phyloP scores from a whole-genome alignment of 2,888 invertebrate genomes.

The Ormyrus nitidulus region DNA sequence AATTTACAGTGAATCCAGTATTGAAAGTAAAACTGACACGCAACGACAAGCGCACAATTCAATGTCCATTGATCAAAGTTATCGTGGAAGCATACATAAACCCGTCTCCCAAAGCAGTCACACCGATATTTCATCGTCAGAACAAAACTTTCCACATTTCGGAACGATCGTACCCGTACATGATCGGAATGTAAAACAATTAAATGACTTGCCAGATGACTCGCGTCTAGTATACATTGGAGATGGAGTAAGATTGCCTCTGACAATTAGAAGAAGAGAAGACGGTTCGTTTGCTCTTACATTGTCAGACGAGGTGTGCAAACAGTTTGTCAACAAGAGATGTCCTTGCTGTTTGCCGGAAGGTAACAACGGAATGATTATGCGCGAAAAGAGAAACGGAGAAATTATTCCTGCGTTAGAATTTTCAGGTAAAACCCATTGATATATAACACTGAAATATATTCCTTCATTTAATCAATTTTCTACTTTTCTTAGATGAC shows the following conservation, averaged over 20 bases:
- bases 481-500: not conserved
- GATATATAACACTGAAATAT: not conserved
- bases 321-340: conserved; percentile 61
- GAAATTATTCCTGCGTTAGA: not conserved
- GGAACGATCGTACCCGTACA: conserved; percentile 60
- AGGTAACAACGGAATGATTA: conserved; percentile 48
- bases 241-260: conserved; percentile 67
- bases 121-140: not conserved
- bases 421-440: not conserved
- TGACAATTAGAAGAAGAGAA: conserved; percentile 64
- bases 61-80: too few relatives aligned
- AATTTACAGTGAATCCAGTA: not conserved
- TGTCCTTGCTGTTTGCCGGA: conserved; percentile 65
- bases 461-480: too few relatives aligned
- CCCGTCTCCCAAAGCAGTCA: not conserved
- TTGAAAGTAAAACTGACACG: not conserved
- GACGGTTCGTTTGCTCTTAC: conserved; percentile 68
- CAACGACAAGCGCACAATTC: not conserved
- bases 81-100: not conserved
- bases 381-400: conserved; percentile 40
- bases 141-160: conserved; percentile 55
- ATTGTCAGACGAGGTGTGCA: conserved; percentile 66
- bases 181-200: conserved; percentile 11
- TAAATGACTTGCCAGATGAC: conserved; percentile 54
- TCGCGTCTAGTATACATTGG: conserved; percentile 67